Evolutionary conservation across 2,888 invertebrate species (phyloP).

Genomic region (Orthonychiurus folsomi): DNA sequence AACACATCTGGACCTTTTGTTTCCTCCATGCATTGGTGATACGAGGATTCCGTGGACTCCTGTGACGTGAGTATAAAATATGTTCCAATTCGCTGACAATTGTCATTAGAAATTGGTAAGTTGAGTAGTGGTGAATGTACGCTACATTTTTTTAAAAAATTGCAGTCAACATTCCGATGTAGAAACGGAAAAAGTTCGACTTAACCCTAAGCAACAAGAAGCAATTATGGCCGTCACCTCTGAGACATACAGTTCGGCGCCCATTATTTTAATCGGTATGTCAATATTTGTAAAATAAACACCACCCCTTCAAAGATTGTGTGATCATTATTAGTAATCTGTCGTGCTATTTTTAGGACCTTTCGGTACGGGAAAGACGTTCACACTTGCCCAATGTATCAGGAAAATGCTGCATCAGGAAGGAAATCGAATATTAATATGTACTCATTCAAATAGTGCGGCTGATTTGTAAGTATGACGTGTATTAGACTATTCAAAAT

Average conservation of each 20-base stretch:
- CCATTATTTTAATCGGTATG: slow-evolving; percentile 58
- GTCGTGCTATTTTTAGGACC: slow-evolving; percentile 49
- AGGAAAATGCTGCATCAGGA: slow-evolving; percentile 57
- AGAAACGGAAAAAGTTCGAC: slow-evolving; percentile 47
- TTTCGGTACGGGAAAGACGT: slow-evolving; percentile 81
- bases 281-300: too few species aligned
- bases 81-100: not conserved
- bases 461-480: slow-evolving; percentile 35
- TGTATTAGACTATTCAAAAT: too few species aligned
- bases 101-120: not conserved
- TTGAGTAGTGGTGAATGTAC: too few species aligned
- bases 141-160: too few species aligned
- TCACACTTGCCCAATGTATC: slow-evolving; percentile 65
- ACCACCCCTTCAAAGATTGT: too few species aligned
- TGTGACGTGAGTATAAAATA: slow-evolving; percentile 45
- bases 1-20: slow-evolving; percentile 54
- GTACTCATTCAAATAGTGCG: slow-evolving; percentile 71
- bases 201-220: slow-evolving; percentile 70
- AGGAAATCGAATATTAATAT: slow-evolving; percentile 63
- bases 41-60: slow-evolving; percentile 62
- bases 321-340: not conserved
- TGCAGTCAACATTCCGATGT: slow-evolving; percentile 55
- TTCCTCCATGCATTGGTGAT: slow-evolving; percentile 57
- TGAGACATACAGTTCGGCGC: slow-evolving; percentile 54
- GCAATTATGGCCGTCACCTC: slow-evolving; percentile 69